These are phyloP conservation scores for Meloidogyne hapla DNA, from an alignment of 1,140 invertebrate species.

Conservation along the genomic window DNA sequence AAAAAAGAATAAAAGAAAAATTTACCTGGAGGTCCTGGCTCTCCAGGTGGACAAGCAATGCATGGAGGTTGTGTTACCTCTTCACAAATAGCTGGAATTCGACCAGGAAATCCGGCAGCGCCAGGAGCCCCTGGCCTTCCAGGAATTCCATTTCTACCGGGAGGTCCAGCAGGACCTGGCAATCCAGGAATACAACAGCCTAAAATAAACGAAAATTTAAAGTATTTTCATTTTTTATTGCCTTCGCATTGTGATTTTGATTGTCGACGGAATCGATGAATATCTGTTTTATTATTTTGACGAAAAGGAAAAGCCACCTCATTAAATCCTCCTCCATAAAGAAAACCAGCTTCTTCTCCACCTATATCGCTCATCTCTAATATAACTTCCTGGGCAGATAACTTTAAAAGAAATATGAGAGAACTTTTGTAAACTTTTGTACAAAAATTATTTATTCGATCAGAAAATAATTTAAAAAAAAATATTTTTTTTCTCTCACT, in stretches of 20 bases:
- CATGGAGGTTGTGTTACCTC: slow-evolving; percentile 63
- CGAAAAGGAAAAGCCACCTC: slow-evolving; percentile 22
- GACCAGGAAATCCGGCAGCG: slow-evolving; percentile 60
- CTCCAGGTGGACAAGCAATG: slow-evolving; percentile 60
- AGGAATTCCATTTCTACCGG: slow-evolving; percentile 59
- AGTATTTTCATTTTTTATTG: slow-evolving; percentile 7
- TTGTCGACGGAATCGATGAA: slow-evolving; percentile 43
- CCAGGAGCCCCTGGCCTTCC: slow-evolving; percentile 58
- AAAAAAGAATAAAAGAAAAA: neutral
- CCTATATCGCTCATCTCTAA: slow-evolving; percentile 61
- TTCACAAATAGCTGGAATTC: slow-evolving; percentile 62
- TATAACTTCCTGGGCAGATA: slow-evolving; percentile 64
- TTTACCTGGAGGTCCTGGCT: slow-evolving; percentile 15
- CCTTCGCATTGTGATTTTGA: slow-evolving; percentile 47
- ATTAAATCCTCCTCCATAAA: slow-evolving; percentile 17
- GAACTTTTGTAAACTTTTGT: too few species aligned
- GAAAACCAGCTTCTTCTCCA: slow-evolving; percentile 23
- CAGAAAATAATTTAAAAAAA: neutral
- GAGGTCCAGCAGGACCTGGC: slow-evolving; percentile 56
- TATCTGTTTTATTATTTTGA: slow-evolving; percentile 24
- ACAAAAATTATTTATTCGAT: too few species aligned
- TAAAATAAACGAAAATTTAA: slow-evolving; percentile 20
- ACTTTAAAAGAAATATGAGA: slow-evolving; percentile 43
- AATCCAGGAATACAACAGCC: slow-evolving; percentile 61
- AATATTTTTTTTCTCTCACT: slow-evolving; percentile 26